A percentile compares a stretch with the other conserved stretches of the same genome.
Conservation (phyloP, 2,888 invertebrate genomes). For the Syrista parreyssii region DNA sequence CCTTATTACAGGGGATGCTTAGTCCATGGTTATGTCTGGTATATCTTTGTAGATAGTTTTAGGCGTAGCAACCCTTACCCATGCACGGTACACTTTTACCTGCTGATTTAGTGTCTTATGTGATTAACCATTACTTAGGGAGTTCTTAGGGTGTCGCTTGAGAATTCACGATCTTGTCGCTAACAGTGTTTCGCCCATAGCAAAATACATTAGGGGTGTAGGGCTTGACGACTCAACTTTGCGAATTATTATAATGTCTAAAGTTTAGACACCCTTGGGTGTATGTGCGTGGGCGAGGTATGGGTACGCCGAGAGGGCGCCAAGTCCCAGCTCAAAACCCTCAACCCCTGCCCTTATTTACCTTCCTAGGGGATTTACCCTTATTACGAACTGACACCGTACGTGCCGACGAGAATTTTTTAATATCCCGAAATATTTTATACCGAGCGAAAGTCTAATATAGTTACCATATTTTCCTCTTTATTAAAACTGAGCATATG, state of each 20-base stretch:
- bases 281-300: neutral
- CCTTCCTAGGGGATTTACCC: conserved; percentile 12
- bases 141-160: neutral
- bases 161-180: neutral
- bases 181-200: neutral
- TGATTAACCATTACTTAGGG: neutral
- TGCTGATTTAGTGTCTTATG: neutral
- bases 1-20: neutral
- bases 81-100: neutral
- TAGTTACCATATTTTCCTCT: conserved; percentile 32
- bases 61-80: neutral
- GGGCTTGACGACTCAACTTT: conserved; percentile 34
- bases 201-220: neutral
- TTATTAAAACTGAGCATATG: conserved; percentile 37
- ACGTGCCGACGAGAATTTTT: conserved; percentile 31
- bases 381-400: conserved; percentile 22
- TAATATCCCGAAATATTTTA: conserved; percentile 26
- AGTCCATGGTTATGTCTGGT: neutral
- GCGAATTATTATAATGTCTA: conserved; percentile 14
- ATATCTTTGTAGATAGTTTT: neutral
- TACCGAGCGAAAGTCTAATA: conserved; percentile 26
- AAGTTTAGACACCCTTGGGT: neutral
- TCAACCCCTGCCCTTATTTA: conserved; percentile 8
- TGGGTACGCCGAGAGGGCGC: too few species aligned
- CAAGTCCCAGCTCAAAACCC: too few species aligned